Evolutionary conservation across 2,797 vertebrate genomes (phyloP).

Genomic region (Streptopelia turtur): DNA sequence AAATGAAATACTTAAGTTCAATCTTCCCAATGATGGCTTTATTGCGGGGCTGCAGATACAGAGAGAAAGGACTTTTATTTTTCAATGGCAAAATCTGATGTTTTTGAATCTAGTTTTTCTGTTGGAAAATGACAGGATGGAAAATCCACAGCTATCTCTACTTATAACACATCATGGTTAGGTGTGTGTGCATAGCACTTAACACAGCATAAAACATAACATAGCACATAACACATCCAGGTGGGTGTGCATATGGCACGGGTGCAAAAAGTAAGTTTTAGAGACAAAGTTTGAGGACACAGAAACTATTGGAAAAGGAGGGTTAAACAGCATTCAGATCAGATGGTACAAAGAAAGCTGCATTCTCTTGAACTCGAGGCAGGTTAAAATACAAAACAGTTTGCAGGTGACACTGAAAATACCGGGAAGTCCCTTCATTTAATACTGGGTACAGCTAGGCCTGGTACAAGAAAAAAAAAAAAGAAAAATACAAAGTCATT

Average conservation of each 20-base stretch:
- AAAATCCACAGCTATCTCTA: constrained; percentile 73
- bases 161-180: constrained; percentile 72
- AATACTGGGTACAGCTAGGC: not conserved
- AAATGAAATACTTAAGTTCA: not conserved
- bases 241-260: constrained; percentile 74
- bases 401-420: not conserved
- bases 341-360: not conserved
- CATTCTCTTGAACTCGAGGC: not conserved
- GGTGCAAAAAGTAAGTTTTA: constrained; percentile 69
- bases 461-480: not conserved
- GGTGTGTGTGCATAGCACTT: constrained; percentile 73
- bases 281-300: constrained; percentile 69
- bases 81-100: constrained; percentile 56
- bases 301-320: constrained; percentile 55
- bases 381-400: not conserved
- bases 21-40: not conserved
- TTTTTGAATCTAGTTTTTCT: constrained; percentile 56
- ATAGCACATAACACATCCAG: constrained; percentile 74
- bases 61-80: constrained; percentile 1
- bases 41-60: not conserved
- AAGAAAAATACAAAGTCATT: not conserved
- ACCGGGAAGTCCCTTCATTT: not conserved
- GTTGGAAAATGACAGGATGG: constrained; percentile 70
- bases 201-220: constrained; percentile 75
- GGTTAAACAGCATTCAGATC: constrained; percentile 36